Evolutionary conservation across 2,113 vertebrate species (phyloP).

Genomic region (Hoplias malabaricus): DNA sequence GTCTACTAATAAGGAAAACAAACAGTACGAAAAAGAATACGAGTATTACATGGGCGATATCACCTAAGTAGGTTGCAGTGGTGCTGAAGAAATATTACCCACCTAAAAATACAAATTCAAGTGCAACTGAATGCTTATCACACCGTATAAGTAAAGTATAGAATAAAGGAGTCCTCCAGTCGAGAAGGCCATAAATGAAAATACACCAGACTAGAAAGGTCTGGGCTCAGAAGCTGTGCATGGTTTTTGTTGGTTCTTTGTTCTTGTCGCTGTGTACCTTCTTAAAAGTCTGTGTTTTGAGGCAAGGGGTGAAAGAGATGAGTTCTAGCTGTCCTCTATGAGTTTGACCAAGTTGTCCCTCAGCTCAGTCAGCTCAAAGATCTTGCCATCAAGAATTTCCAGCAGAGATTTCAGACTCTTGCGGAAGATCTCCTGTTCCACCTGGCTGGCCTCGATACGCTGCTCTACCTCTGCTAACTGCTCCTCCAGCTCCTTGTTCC

Average conservation of each 20-base stretch:
- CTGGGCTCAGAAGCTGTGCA: conserved; percentile 23
- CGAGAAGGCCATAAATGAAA: conserved; percentile 28
- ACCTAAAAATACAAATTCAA: conserved; percentile 51
- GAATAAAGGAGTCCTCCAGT: conserved; percentile 20
- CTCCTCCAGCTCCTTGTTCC: conserved; percentile 91
- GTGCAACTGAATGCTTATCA: conserved; percentile 51
- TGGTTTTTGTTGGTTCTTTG: too few species aligned
- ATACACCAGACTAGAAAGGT: conserved; percentile 4
- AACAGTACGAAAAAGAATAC: conserved; percentile 33
- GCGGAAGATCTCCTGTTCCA: conserved; percentile 94
- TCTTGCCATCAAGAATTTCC: conserved; percentile 98
- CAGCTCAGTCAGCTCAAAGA: conserved; percentile 98
- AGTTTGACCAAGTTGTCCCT: conserved; percentile 95
- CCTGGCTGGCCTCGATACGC: conserved; percentile 94
- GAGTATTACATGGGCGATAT: conserved; percentile 18
- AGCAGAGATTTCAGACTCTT: conserved; percentile 97
- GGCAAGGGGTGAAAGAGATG: conserved; percentile 19
- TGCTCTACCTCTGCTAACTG: conserved; percentile 91
- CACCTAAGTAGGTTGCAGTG: conserved; percentile 35
- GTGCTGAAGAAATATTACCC: conserved; percentile 35
- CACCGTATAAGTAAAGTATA: conserved; percentile 44
- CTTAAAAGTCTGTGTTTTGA: conserved; percentile 60
- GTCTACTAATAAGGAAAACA: conserved; percentile 27
- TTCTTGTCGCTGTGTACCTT: conserved; percentile 16
- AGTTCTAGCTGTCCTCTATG: conserved; percentile 92